phyloP scores from a whole-genome alignment of 2,888 invertebrate genomes.

The Seladonia tumulorum region DNA sequence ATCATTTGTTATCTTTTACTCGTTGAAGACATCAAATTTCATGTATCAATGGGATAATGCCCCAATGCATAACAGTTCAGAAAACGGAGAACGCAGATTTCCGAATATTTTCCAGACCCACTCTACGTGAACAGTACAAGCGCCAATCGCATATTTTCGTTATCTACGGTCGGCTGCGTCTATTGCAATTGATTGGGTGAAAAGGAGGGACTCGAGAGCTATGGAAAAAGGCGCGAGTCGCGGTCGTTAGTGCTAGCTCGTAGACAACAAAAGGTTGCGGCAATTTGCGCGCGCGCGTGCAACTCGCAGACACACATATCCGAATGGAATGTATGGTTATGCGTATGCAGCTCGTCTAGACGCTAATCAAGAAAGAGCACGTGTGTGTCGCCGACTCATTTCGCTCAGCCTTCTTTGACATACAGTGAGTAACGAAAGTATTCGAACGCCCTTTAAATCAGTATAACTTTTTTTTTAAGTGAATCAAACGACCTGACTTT shows the following conservation, averaged over 20 bases:
- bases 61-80: too few relatives aligned
- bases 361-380: conserved; percentile 67
- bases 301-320: background rate
- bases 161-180: background rate
- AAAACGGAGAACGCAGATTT: too few relatives aligned
- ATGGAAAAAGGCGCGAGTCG: conserved; percentile 17
- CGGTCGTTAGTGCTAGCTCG: conserved; percentile 23
- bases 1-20: too few relatives aligned
- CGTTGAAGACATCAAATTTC: too few relatives aligned
- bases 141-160: background rate
- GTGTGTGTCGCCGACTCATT: conserved; percentile 46
- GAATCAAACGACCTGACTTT: too few relatives aligned
- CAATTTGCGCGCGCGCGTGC: background rate
- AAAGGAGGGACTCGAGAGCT: background rate
- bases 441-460: too few relatives aligned
- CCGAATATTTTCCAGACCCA: too few relatives aligned
- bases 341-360: conserved; percentile 63
- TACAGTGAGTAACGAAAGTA: too few relatives aligned
- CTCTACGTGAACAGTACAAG: background rate
- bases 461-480: too few relatives aligned
- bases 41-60: too few relatives aligned
- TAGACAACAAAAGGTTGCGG: conserved; percentile 10
- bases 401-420: conserved; percentile 39
- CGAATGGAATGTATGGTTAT: background rate
- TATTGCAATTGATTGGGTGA: conserved; percentile 19